Evolutionary conservation across 2,113 vertebrate species (phyloP), one percentile per base, ranked within the genome.

Genomic region (Cyphomyrus plagiostoma): DNA sequence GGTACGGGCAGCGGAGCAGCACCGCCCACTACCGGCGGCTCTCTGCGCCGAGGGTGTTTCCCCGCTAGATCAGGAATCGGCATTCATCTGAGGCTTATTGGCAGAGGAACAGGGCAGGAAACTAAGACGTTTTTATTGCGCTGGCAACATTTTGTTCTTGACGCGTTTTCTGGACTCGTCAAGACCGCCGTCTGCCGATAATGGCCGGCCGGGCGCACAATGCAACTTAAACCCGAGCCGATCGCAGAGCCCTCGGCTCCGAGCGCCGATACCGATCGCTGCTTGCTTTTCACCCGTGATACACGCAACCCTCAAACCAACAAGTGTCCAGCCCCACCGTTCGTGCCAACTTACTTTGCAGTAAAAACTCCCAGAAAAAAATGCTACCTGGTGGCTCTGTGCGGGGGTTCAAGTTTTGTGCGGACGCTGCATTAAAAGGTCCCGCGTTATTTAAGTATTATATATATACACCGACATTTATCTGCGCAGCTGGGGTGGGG

Each of bases 261-360:
- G 10, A 30, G 11, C 45, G 4, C 23, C 26, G 45, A 10, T 11
- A 52, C 84, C 48, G n/a, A 48, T 19, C 15, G 45, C 21, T 39
- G 35, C 77, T 82, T 82, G 45, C 80, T 48, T 86, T 35, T 8
- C 84, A 35, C 26, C 15, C 23, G 48, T 30, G 23, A 52, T 35
- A 52, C 84, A 52, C 46, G n/a, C 23, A 30, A 52, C 23, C n/a
- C 19, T 52, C 42, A 17, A 30, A 83, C 80, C 49, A 86, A 50
- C 85, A 86, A 86, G 85, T 86, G 45, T 53, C n/a, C 85, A n/a
- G 80, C 26, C 85, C n/a, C 46, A 53, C 23, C 48, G n/a, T 53
- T 53, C 49, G 49, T 30, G 30, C 30, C 49, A 53, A 86, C 85
- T 86, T 86, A 86, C 85, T 86, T 86, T 86, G 80, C 23, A 39